Evolutionary conservation across 2,888 invertebrate genomes (phyloP).

Genomic region (Parnassius glacialis): DNA sequence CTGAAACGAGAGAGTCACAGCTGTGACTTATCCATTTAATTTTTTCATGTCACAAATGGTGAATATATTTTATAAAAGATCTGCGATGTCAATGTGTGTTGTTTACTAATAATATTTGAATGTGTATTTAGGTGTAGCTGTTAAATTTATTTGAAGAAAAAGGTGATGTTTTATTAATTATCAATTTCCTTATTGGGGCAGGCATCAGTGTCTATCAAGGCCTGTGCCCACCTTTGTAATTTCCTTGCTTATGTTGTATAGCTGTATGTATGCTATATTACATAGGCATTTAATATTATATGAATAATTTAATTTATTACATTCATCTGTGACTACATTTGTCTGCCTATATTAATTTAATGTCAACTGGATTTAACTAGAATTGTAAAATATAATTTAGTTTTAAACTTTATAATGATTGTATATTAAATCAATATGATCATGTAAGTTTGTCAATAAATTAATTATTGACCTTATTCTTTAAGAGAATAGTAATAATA

Average conservation of each 20-base stretch:
- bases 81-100: constrained; percentile 55
- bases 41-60: constrained; percentile 64
- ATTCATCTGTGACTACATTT: constrained; percentile 40
- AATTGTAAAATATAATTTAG: constrained; percentile 57
- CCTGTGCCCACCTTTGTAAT: not conserved
- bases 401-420: constrained; percentile 62
- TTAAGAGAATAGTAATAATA: constrained; percentile 51
- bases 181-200: constrained; percentile 10
- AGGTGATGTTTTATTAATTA: constrained; percentile 4
- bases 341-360: constrained; percentile 54
- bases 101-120: constrained; percentile 43
- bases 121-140: constrained; percentile 42
- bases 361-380: constrained; percentile 49
- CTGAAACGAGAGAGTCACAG: constrained; percentile 27
- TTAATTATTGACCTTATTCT: constrained; percentile 49
- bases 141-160: constrained; percentile 34
- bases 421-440: constrained; percentile 66
- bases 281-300: constrained; percentile 8
- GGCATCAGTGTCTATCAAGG: not conserved
- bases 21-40: constrained; percentile 50
- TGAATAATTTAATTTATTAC: constrained; percentile 27
- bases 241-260: constrained; percentile 2
- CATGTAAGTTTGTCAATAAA: constrained; percentile 61
- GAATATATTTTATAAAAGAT: constrained; percentile 46
- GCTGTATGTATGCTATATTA: too few relatives aligned